Percentiles rank a stretch among this genome's conserved stretches.
These are phyloP conservation scores for Serripes groenlandicus DNA, from an alignment of 2,888 invertebrate species.

Conservation along the genomic window DNA sequence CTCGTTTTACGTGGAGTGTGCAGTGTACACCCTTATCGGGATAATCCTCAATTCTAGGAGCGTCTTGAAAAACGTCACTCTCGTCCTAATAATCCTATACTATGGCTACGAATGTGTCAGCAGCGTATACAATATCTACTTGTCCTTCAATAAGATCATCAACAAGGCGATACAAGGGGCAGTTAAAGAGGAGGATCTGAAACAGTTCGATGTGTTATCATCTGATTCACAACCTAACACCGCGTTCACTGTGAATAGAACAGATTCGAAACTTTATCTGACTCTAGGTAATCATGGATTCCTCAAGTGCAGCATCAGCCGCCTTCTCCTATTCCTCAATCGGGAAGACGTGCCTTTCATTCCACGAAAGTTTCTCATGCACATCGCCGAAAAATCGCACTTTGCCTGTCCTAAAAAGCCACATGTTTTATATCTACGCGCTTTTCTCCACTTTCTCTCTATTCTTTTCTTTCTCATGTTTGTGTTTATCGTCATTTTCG, in stretches of 20 bases:
- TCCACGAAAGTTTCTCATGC: conserved; percentile 41
- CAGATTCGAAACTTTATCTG: background rate
- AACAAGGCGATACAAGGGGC: conserved; percentile 31
- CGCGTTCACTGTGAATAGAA: conserved; percentile 26
- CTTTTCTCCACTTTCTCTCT: conserved; percentile 38
- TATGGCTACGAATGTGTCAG: conserved; percentile 53
- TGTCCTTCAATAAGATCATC: conserved; percentile 36
- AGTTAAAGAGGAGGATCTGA: conserved; percentile 27
- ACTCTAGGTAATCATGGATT: background rate
- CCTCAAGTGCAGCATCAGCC: conserved; percentile 38
- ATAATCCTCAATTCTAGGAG: conserved; percentile 48
- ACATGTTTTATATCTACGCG: conserved; percentile 46
- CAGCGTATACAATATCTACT: conserved; percentile 31
- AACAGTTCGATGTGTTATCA: conserved; percentile 18
- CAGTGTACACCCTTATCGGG: conserved; percentile 47
- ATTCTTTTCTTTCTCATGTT: conserved; percentile 55
- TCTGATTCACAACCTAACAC: conserved; percentile 37
- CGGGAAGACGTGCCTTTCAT: conserved; percentile 50
- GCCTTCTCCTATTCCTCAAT: conserved; percentile 48
- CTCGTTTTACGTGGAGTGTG: conserved; percentile 55
- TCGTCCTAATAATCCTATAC: conserved; percentile 42
- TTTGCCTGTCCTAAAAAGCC: conserved; percentile 40
- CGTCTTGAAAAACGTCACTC: conserved; percentile 47
- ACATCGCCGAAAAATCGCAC: conserved; percentile 40
- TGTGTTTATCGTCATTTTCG: conserved; percentile 56